These are phyloP conservation scores for Dryobates pubescens DNA, from an alignment of 2,797 vertebrate species.

Conservation along the genomic window DNA sequence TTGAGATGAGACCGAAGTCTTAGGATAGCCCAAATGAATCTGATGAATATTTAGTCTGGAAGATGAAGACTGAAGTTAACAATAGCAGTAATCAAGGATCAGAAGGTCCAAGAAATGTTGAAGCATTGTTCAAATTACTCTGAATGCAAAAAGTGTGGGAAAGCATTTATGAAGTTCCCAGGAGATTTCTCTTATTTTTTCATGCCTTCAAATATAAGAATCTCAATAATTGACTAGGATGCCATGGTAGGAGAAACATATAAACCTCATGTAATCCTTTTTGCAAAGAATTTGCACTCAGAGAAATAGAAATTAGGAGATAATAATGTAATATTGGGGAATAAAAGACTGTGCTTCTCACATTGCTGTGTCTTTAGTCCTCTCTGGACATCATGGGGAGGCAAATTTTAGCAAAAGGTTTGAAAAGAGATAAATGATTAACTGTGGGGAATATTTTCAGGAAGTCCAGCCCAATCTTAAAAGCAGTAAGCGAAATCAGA, in stretches of 20 bases:
- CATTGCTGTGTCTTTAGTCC: background rate
- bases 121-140: background rate
- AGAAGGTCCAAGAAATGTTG: slow-evolving; percentile 31
- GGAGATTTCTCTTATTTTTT: background rate
- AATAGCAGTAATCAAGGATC: slow-evolving; percentile 38
- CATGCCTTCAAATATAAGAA: background rate
- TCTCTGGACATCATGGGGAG: background rate
- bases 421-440: background rate
- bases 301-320: background rate
- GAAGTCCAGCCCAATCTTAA: background rate
- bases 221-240: background rate
- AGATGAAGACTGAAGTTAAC: slow-evolving; percentile 38
- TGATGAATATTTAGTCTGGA: slow-evolving; percentile 55
- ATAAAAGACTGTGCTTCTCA: background rate
- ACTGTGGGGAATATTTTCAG: background rate
- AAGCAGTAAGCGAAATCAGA: background rate
- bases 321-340: background rate
- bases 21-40: slow-evolving; percentile 6
- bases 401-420: background rate
- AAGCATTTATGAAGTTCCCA: background rate
- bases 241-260: background rate
- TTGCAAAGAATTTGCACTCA: background rate
- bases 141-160: background rate
- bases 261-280: background rate
- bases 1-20: slow-evolving; percentile 18